phyloP scores from a whole-genome alignment of 2,888 invertebrate species.

The Pheosia gnoma region DNA sequence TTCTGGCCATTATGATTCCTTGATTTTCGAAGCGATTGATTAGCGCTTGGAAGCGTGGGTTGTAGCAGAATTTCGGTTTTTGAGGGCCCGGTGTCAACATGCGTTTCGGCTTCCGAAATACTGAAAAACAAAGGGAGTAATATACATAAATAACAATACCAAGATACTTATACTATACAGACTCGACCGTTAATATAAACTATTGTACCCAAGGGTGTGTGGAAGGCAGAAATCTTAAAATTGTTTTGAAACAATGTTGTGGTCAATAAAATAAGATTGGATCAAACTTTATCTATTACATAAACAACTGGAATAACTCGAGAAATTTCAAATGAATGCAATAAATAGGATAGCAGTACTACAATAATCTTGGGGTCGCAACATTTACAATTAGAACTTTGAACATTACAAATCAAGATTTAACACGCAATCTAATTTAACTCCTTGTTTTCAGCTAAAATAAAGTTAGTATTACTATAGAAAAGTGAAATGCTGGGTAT shows the following conservation, averaged over 20 bases:
- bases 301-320: conserved; percentile 13
- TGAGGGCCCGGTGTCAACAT: conserved; percentile 79
- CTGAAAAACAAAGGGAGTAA: conserved; percentile 39
- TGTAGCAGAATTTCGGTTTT: conserved; percentile 58
- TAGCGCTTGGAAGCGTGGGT: conserved; percentile 77
- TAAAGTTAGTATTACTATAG: neutral
- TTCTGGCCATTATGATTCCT: conserved; percentile 61
- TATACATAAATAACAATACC: no score
- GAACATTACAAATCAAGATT: conserved; percentile 18
- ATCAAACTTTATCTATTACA: conserved; percentile 13
- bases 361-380: conserved; percentile 7
- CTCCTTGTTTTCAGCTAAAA: neutral
- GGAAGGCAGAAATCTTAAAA: neutral
- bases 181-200: no score
- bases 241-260: neutral
- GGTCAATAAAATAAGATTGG: neutral
- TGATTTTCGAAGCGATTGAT: conserved; percentile 75
- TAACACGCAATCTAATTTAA: conserved; percentile 13
- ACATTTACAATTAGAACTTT: conserved; percentile 24
- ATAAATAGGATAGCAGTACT: conserved; percentile 11
- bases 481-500: neutral
- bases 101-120: conserved; percentile 75
- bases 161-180: no score
- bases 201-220: no score
- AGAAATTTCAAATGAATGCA: conserved; percentile 11